A percentile compares a stretch with the other conserved stretches of the same genome.
Evolutionary conservation across 2,113 vertebrate species (phyloP).

Genomic region (Cololabis saira): DNA sequence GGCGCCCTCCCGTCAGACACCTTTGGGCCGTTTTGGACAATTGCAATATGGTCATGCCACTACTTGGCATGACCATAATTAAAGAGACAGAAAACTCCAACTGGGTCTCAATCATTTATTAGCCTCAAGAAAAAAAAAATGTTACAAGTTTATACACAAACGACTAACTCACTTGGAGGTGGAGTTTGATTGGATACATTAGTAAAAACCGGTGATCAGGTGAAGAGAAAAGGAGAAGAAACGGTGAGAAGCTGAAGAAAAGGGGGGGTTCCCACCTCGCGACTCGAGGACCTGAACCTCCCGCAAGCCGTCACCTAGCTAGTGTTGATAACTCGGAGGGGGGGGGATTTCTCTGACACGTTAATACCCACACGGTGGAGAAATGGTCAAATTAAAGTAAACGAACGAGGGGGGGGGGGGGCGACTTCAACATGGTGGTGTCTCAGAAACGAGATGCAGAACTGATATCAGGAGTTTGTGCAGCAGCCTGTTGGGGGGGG

Average conservation of each 20-base stretch:
- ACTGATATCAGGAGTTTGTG: constrained; percentile 52
- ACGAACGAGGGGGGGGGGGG: constrained; percentile 10
- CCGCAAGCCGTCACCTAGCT: constrained; percentile 78
- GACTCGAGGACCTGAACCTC: constrained; percentile 71
- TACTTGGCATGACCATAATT: no score
- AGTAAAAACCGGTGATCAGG: constrained; percentile 87
- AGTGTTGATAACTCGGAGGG: constrained; percentile 84
- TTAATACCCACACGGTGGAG: constrained; percentile 66
- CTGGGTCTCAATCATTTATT: constrained; percentile 90
- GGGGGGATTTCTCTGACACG: constrained; percentile 69
- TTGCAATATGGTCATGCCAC: no score
- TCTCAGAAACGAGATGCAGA: no score
- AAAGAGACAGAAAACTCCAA: constrained; percentile 13
- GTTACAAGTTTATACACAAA: constrained; percentile 94
- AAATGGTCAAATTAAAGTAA: constrained; percentile 48
- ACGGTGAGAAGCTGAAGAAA: constrained; percentile 76
- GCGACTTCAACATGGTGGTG: constrained; percentile 44
- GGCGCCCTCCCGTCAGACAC: no score
- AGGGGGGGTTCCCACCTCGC: constrained; percentile 69
- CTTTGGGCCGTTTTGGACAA: no score
- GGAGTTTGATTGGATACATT: constrained; percentile 86
- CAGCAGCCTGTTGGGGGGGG: constrained; percentile 60
- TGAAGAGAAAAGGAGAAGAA: constrained; percentile 47
- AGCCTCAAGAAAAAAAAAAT: constrained; percentile 83
- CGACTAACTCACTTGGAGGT: constrained; percentile 84